phyloP scores from a whole-genome alignment of 2,888 invertebrate genomes.

The Digitonthophagus gazella region DNA sequence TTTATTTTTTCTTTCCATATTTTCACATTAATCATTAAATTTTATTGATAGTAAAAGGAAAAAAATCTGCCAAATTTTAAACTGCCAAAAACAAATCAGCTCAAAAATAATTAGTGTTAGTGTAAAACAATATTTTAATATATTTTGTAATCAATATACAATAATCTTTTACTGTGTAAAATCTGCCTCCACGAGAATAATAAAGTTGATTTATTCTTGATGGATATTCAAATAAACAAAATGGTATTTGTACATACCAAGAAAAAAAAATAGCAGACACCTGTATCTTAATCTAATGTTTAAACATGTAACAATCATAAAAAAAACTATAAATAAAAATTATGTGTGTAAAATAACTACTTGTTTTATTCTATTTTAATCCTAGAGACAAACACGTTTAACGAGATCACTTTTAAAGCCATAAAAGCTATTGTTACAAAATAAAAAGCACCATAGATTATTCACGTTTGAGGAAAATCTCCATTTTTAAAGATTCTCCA shows the following conservation, averaged over 20 bases:
- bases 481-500: background rate
- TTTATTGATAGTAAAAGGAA: no score
- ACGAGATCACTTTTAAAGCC: no score
- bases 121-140: background rate
- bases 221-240: background rate
- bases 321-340: background rate
- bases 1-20: background rate
- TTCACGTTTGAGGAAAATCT: background rate
- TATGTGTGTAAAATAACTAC: background rate
- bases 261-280: no score
- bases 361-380: no score
- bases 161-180: background rate
- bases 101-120: background rate
- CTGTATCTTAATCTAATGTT: background rate
- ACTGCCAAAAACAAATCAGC: background rate
- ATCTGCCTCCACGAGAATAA: no score
- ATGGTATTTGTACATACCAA: background rate
- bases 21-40: background rate
- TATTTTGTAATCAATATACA: background rate
- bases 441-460: background rate
- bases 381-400: no score
- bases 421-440: background rate
- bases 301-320: background rate
- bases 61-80: background rate
- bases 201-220: background rate